Evolutionary conservation across 2,888 invertebrate species (phyloP).

Genomic region (Alviniconcha strummeri): DNA sequence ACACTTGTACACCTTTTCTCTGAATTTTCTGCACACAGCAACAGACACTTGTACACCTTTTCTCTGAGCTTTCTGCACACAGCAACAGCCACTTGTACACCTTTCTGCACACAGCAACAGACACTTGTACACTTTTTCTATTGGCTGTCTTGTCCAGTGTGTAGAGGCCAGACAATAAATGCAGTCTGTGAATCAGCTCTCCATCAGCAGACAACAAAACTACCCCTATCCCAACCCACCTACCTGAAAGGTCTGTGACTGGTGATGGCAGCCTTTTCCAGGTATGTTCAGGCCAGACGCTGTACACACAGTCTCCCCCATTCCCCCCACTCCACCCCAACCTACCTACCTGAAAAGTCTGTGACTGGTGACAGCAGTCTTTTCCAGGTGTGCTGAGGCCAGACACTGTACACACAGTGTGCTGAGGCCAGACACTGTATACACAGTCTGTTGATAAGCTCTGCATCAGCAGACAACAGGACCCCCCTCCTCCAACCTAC

Average conservation of each 20-base stretch:
- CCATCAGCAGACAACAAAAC: neutral
- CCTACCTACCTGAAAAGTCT: neutral
- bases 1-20: neutral
- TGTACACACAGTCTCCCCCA: neutral
- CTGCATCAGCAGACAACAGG: neutral
- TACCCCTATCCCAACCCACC: neutral
- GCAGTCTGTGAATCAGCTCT: neutral
- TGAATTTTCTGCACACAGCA: neutral
- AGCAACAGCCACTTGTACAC: neutral
- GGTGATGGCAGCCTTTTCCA: neutral
- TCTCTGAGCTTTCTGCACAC: neutral
- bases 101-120: neutral
- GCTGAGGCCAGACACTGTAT: neutral
- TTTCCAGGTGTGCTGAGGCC: neutral
- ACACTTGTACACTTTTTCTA: too few species aligned
- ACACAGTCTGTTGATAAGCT: neutral
- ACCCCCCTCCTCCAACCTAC: neutral
- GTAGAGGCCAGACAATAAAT: neutral
- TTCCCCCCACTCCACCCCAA: neutral
- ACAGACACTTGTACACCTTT: neutral
- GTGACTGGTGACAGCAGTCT: neutral
- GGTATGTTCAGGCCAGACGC: neutral
- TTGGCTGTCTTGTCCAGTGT: neutral
- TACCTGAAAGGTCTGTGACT: neutral
- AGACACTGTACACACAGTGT: slow-evolving; percentile 14